Evolutionary conservation across 2,888 invertebrate genomes (phyloP).

Genomic region (Panorpa germanica): DNA sequence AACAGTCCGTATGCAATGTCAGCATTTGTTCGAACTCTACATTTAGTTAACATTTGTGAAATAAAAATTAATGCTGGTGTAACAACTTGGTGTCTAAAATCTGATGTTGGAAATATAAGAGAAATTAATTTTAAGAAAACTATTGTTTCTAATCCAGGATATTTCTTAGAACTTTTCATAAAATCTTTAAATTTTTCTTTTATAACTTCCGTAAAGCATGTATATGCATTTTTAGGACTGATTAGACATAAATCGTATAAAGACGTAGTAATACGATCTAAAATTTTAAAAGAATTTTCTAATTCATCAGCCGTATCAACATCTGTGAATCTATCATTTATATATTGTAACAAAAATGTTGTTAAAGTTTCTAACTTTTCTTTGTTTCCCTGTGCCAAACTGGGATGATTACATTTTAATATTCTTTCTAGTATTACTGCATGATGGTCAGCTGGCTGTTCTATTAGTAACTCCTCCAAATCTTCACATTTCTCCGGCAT

Average conservation of each 20-base stretch:
- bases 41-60: slow-evolving; percentile 51
- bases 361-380: slow-evolving; percentile 55
- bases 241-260: slow-evolving; percentile 52
- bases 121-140: slow-evolving; percentile 68
- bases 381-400: slow-evolving; percentile 59
- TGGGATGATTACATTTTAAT: slow-evolving; percentile 75
- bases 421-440: slow-evolving; percentile 56
- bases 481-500: slow-evolving; percentile 43
- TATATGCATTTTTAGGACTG: slow-evolving; percentile 46
- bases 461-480: slow-evolving; percentile 37
- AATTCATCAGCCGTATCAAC: slow-evolving; percentile 21
- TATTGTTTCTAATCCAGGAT: slow-evolving; percentile 49
- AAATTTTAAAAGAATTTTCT: slow-evolving; percentile 33
- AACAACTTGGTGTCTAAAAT: slow-evolving; percentile 75
- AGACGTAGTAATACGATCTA: slow-evolving; percentile 34
- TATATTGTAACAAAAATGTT: slow-evolving; percentile 55
- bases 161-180: slow-evolving; percentile 32
- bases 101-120: slow-evolving; percentile 73
- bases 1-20: slow-evolving; percentile 66
- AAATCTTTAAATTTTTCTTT: slow-evolving; percentile 51
- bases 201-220: slow-evolving; percentile 44
- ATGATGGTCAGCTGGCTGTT: slow-evolving; percentile 43
- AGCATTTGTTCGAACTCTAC: slow-evolving; percentile 37
- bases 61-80: slow-evolving; percentile 73
- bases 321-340: slow-evolving; percentile 43